Base-by-base conservation (phyloP, 2,113 vertebrate genomes). In the Alexandromys fortis region DNA sequence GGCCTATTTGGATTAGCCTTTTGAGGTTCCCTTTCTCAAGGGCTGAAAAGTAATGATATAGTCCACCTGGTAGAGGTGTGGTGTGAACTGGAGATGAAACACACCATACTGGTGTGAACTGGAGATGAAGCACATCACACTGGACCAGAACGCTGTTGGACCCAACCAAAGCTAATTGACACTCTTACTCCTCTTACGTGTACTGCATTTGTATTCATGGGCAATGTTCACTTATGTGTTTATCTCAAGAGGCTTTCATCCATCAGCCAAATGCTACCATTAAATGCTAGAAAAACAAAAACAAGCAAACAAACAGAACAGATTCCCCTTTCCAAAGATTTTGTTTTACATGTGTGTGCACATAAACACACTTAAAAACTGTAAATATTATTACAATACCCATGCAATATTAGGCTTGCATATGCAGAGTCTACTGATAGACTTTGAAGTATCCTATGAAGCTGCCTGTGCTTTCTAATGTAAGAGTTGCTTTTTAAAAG, bases 11-110 rank as follows among this genome's bases (percentile, higher is more conserved):
- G 81, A 61, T 86, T 63, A 96, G n/a, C 72, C 47, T 68, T 70
- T 14, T 47, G 92, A 91, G 52, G 73, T 90, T n/a, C 19, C 17
- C 17, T 95, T 96, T 94, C 52, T 92, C 68, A 91, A 94, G 92
- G 77, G 16, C 73, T 94, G 68, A 88, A 52, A 83, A 92, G 83
- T 28, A 78, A 77, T 85, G 33, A 81, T 55, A 9, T 35, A 86
- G 88, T 45, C 47, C 55, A 76, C 70, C 21, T 77, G 30, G 33
- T 21, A 38, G 16, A 52, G 12, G 21, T 70, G 28, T 82, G 30
- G 17, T 49, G 55, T 47, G 68, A 82, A 17, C 1, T 26, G 63
- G 49, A 28, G 42, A 21, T 7, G 14, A 30, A 55, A 8, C 52
- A 28, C 6, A 7, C 2, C 67, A 38, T 24, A 63, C 35, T 73